phyloP scores from a whole-genome alignment of 2,888 invertebrate genomes.

The Xanthorhoe designata region DNA sequence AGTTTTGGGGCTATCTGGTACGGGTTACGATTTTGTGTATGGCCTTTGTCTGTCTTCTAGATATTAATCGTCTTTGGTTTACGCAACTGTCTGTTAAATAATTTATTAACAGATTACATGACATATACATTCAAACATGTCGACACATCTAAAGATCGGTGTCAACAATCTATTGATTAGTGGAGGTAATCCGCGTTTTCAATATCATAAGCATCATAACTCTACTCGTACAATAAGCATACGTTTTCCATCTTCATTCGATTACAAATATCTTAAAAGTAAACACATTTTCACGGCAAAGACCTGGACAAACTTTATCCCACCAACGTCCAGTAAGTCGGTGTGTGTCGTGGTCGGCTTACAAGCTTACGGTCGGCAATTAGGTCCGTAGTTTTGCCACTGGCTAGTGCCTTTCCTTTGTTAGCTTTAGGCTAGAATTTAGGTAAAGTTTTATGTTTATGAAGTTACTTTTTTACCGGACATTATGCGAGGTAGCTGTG shows the following conservation, averaged over 20 bases:
- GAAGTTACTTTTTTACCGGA: neutral
- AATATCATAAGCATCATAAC: too few relatives aligned
- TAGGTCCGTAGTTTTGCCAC: neutral
- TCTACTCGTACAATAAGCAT: neutral
- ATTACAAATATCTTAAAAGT: neutral
- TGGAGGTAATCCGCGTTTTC: too few relatives aligned
- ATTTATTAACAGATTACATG: too few relatives aligned
- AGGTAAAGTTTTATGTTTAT: neutral
- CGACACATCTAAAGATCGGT: too few relatives aligned
- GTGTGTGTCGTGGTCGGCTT: slow-evolving; percentile 2
- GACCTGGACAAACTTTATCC: neutral
- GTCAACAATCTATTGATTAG: too few relatives aligned
- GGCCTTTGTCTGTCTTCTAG: too few relatives aligned
- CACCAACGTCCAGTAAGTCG: neutral
- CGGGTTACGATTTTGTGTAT: too few relatives aligned
- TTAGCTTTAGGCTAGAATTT: neutral
- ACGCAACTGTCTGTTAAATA: too few relatives aligned
- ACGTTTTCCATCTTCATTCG: neutral
- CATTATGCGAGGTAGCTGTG: neutral
- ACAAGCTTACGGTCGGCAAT: neutral
- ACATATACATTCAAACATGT: too few relatives aligned
- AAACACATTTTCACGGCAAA: neutral
- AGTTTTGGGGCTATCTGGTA: too few relatives aligned
- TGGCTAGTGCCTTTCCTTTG: neutral
- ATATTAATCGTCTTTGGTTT: too few relatives aligned